Evolutionary conservation across 1,140 invertebrate species (phyloP), one percentile per base, ranked within the genome.

Genomic region (Centruroides sculpturatus): DNA sequence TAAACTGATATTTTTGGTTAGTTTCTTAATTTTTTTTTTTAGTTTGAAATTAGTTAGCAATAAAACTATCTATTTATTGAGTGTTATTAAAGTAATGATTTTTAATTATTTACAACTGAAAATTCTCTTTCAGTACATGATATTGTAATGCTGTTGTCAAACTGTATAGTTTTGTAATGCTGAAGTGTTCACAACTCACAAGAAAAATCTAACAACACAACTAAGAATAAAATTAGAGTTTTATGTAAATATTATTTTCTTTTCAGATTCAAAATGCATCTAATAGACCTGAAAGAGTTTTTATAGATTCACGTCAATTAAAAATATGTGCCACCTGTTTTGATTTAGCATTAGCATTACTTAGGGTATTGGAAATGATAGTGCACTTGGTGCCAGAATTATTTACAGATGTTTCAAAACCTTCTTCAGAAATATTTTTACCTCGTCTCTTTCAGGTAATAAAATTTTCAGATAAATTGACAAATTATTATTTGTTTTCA

Each of bases 301-400:
- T 79, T 64, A 80, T 83, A n/a, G 87, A 89, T 65, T 81, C 83
- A 0, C 77, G 86, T 35, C 86, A 89, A 64, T 75, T 90, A 4
- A 89, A 87, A 73, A 83, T 90, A 47, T 90, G 87, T 68, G 84
- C 85, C 0, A 89, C 87, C 7, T 90, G 87, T 69, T 87, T 86
- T 69, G 84, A 87, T 68, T 74, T 88, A 23, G 78, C 84, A 1
- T 77, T 85, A 12, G 81, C 82, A 5, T 72, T 87, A 50, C 74
- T 87, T 61, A 77, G 87, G 58, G 86, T 88, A 7, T 73, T 90
- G 47, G 87, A 91, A 73, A 88, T 91, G 87, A 80, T 87, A 0
- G 76, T 83, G 3, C 78, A 76, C 4, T 73, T 87, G 10, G 79
- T 79, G 0, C 81, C 82, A 0, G 74, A 76, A 41, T 71, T 86